Percentiles rank a stretch among this genome's conserved stretches.
Evolutionary conservation across 1,140 invertebrate species (phyloP).

Genomic region (Eriocheir sinensis): DNA sequence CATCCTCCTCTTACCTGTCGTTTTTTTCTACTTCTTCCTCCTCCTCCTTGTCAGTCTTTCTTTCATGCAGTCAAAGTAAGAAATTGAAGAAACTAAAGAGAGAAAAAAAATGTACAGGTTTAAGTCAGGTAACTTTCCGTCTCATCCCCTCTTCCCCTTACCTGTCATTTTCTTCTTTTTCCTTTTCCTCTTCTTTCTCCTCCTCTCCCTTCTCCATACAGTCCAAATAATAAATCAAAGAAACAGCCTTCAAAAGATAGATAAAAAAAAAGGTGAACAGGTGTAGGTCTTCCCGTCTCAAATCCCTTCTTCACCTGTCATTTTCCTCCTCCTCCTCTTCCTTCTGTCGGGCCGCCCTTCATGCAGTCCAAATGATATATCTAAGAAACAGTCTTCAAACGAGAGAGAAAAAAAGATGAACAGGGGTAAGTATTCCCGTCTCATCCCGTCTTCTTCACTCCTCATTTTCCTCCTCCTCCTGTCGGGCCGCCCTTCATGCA

Average conservation of each 20-base stretch:
- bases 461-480: background rate
- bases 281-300: background rate
- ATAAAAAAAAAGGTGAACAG: background rate
- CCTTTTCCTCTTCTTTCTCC: slow-evolving; percentile 18
- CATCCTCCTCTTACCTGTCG: no score
- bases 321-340: background rate
- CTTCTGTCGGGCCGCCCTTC: no score
- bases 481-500: background rate
- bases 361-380: no score
- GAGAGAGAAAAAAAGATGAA: background rate
- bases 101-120: background rate
- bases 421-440: background rate
- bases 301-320: background rate
- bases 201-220: no score
- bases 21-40: no score
- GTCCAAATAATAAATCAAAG: no score
- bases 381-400: no score
- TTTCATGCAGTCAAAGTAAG: no score
- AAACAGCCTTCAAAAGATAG: no score
- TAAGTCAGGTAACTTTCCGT: background rate
- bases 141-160: background rate
- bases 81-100: no score
- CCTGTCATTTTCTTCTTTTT: slow-evolving; percentile 7
- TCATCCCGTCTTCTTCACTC: background rate
- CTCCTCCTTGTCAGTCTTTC: no score